These are phyloP conservation scores for Haliaeetus leucogaster DNA, from an alignment of 2,113 vertebrate genomes.

Conservation along the genomic window DNA sequence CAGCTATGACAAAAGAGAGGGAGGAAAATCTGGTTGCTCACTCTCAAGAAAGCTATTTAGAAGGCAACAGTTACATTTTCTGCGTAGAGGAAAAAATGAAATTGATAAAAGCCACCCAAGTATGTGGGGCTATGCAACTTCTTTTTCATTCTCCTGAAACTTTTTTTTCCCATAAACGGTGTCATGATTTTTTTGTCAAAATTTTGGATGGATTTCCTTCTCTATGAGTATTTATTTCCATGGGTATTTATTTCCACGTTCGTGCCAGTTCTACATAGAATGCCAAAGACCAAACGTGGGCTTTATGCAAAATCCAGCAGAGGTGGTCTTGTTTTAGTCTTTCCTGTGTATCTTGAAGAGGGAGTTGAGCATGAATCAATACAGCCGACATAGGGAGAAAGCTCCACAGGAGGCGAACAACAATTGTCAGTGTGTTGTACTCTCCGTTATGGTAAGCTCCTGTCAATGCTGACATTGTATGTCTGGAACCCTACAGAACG, in stretches of 20 bases:
- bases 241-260: not conserved
- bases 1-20: not conserved
- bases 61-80: not conserved
- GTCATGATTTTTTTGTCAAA: not conserved
- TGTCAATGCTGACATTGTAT: not conserved
- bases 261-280: not conserved
- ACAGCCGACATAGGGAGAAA: not conserved
- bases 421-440: not conserved
- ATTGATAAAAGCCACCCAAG: not conserved
- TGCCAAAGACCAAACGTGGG: not conserved
- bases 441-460: not conserved
- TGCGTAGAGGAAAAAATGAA: not conserved
- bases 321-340: not conserved
- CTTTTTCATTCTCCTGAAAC: not conserved
- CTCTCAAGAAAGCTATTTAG: not conserved
- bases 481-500: not conserved
- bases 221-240: not conserved
- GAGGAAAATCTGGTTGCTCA: not conserved
- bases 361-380: not conserved
- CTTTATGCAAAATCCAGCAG: not conserved
- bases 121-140: not conserved
- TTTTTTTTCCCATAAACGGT: not conserved
- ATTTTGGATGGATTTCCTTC: not conserved
- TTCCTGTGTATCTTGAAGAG: not conserved
- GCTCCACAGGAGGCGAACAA: not conserved